Percentiles rank a stretch among this genome's conserved stretches.
Evolutionary conservation across 2,113 vertebrate genomes (phyloP).

Genomic region (Spilogale gracilis): DNA sequence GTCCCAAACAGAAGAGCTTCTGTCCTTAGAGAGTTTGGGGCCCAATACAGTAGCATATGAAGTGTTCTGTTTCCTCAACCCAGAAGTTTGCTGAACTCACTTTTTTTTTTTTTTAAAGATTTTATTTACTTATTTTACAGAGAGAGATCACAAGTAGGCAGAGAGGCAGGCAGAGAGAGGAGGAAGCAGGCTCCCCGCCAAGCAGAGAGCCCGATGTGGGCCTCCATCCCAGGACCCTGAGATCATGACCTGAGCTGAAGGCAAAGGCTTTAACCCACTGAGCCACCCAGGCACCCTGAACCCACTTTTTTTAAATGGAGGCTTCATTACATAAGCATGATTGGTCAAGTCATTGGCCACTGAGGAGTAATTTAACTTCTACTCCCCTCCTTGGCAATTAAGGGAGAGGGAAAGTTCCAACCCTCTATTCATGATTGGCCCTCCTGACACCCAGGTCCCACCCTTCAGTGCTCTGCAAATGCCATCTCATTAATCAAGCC

Average conservation of each 20-base stretch:
- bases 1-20: neutral
- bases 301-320: neutral
- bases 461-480: neutral
- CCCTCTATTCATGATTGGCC: neutral
- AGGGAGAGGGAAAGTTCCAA: neutral
- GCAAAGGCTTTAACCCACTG: too few species aligned
- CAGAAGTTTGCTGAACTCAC: neutral
- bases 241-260: too few species aligned
- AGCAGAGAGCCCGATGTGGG: too few species aligned
- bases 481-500: neutral
- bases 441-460: neutral
- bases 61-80: neutral
- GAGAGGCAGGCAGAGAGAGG: too few species aligned
- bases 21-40: neutral
- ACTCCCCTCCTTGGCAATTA: neutral
- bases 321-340: neutral
- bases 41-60: neutral
- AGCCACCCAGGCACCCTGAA: too few species aligned
- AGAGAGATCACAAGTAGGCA: too few species aligned
- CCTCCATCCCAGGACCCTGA: too few species aligned
- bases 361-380: neutral
- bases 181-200: too few species aligned
- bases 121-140: too few species aligned
- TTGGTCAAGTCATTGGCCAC: neutral
- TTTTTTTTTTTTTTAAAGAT: too few species aligned